phyloP scores from a whole-genome alignment of 2,797 vertebrate genomes.

The Hipposideros larvatus region DNA sequence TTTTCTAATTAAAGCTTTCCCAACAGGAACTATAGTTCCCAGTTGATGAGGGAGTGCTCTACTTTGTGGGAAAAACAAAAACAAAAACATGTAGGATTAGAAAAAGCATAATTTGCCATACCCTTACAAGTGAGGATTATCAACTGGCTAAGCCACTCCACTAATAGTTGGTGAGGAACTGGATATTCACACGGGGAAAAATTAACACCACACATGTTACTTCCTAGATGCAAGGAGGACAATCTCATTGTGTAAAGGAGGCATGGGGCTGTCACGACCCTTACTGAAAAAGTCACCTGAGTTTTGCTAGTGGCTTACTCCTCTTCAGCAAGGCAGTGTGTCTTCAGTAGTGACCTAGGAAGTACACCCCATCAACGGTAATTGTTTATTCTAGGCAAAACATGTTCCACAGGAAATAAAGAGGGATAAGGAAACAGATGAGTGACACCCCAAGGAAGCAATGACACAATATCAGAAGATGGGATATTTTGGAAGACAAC shows the following conservation, averaged over 20 bases:
- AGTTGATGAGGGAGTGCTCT: not conserved
- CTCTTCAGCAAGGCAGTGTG: not conserved
- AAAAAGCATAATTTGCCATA: not conserved
- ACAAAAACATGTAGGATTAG: not conserved
- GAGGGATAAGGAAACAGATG: not conserved
- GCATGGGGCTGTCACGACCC: too few species aligned
- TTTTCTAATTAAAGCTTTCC: not conserved
- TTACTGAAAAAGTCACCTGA: not conserved
- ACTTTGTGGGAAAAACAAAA: not conserved
- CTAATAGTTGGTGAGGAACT: not conserved
- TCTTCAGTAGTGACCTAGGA: not conserved
- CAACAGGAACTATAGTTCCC: not conserved
- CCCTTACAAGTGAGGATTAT: not conserved
- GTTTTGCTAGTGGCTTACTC: not conserved
- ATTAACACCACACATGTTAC: too few species aligned
- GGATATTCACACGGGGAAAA: too few species aligned
- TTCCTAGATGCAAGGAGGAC: not conserved
- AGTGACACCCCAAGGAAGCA: not conserved
- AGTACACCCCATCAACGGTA: not conserved
- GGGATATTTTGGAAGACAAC: not conserved
- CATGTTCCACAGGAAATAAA: not conserved
- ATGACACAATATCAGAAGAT: not conserved
- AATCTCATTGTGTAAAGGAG: too few species aligned
- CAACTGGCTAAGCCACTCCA: not conserved
- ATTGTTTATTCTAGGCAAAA: not conserved